Evolutionary conservation across 1,140 invertebrate species (phyloP).

Genomic region (Drosophila oshimai): DNA sequence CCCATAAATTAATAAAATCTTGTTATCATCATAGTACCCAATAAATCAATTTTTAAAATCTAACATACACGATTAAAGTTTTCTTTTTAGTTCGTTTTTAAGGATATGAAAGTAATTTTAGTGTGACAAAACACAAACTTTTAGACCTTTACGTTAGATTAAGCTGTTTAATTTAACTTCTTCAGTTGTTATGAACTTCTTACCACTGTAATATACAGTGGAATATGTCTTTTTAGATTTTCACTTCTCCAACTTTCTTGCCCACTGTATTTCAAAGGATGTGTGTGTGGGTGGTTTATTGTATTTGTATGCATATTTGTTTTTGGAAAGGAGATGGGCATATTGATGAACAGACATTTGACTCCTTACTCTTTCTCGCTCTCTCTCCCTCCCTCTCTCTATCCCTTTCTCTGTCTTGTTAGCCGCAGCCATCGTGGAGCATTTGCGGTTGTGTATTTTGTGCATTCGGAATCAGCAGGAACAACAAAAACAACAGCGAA

Average conservation of each 20-base stretch:
- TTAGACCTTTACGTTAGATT: too few species aligned
- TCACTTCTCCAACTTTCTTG: too few species aligned
- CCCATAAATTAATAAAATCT: constrained; percentile 1
- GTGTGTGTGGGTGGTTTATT: constrained; percentile 16
- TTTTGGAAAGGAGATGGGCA: constrained; percentile 23
- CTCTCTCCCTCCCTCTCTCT: background rate
- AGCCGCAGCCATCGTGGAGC: constrained; percentile 43
- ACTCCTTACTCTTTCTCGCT: background rate
- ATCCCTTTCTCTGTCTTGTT: background rate
- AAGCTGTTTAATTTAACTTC: too few species aligned
- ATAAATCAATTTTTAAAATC: background rate
- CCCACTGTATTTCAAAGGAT: too few species aligned
- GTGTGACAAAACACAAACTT: too few species aligned
- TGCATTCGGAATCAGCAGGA: constrained; percentile 46
- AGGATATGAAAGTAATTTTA: too few species aligned
- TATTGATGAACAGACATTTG: constrained; percentile 27
- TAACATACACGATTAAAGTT: background rate
- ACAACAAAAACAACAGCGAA: constrained; percentile 16
- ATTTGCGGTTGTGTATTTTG: constrained; percentile 57
- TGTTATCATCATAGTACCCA: background rate
- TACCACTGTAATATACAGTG: background rate
- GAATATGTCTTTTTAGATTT: too few species aligned
- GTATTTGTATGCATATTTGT: constrained; percentile 40
- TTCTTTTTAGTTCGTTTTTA: background rate
- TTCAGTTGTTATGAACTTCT: background rate